Conservation (phyloP, 1,140 invertebrate genomes). For the Portunus trituberculatus region DNA sequence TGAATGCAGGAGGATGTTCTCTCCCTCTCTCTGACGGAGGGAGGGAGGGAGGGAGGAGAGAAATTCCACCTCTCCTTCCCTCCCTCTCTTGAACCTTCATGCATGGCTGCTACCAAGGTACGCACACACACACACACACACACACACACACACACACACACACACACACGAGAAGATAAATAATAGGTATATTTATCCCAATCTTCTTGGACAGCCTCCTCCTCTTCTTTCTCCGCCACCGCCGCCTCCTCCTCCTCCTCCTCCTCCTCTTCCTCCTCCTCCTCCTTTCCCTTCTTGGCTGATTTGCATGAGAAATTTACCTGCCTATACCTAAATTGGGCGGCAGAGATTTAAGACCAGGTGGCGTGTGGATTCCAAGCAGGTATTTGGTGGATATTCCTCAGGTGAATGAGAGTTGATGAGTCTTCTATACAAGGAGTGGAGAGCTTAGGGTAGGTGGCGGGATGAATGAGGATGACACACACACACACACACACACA, state of each 20-base stretch:
- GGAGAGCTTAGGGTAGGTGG: too few species aligned
- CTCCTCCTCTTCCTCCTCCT: neutral
- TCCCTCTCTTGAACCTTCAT: neutral
- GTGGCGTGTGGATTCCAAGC: too few species aligned
- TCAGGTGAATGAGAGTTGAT: too few species aligned
- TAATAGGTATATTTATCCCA: neutral
- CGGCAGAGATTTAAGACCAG: neutral
- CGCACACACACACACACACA: neutral
- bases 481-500: constrained; percentile 36
- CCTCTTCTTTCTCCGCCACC: neutral
- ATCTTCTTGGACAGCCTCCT: neutral
- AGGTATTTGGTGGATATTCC: too few species aligned
- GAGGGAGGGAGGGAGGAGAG: neutral
- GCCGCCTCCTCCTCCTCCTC: neutral
- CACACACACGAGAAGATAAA: neutral
- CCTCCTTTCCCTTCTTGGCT: neutral
- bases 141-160: neutral
- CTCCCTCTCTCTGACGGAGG: neutral
- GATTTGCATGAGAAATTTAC: neutral
- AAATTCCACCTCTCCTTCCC: neutral
- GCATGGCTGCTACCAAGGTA: neutral
- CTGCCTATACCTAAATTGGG: neutral
- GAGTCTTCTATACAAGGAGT: too few species aligned
- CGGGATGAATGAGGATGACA: neutral
- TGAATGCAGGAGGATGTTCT: too few species aligned